Evolutionary conservation across 2,113 vertebrate genomes (phyloP).

Genomic region (Triplophysa dalaica): DNA sequence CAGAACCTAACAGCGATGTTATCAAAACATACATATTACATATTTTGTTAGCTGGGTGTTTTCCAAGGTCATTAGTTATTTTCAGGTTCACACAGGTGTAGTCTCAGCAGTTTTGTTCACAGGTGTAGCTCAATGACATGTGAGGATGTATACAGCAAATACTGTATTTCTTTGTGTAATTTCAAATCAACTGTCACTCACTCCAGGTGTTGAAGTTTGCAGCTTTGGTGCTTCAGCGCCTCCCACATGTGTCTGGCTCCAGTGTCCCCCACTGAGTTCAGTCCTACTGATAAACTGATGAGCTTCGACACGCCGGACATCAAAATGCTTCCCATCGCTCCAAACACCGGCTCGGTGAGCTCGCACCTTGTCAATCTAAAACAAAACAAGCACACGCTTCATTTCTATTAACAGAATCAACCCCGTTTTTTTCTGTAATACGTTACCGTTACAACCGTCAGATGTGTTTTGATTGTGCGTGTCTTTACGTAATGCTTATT

Average conservation of each 20-base stretch:
- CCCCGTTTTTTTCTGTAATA: no score
- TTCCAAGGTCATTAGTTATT: no score
- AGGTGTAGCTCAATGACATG: no score
- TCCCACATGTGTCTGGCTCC: conserved; percentile 67
- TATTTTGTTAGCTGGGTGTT: no score
- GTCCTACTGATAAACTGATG: conserved; percentile 56
- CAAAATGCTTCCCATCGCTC: conserved; percentile 63
- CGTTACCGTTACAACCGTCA: no score
- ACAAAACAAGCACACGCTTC: background rate
- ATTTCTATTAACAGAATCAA: background rate
- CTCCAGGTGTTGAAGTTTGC: conserved; percentile 69
- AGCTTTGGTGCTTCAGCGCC: conserved; percentile 63
- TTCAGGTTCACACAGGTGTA: no score
- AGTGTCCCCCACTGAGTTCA: conserved; percentile 62
- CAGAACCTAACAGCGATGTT: no score
- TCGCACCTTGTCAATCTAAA: conserved; percentile 63
- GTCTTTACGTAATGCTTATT: no score
- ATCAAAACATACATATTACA: no score
- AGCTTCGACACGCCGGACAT: conserved; percentile 57
- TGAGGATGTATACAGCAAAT: no score
- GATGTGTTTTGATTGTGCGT: no score
- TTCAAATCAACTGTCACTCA: conserved; percentile 50
- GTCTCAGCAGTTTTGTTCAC: no score
- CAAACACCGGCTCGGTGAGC: conserved; percentile 60
- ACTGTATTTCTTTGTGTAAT: background rate